phyloP scores from a whole-genome alignment of 2,888 invertebrate species.

The Ophion obscuratus region DNA sequence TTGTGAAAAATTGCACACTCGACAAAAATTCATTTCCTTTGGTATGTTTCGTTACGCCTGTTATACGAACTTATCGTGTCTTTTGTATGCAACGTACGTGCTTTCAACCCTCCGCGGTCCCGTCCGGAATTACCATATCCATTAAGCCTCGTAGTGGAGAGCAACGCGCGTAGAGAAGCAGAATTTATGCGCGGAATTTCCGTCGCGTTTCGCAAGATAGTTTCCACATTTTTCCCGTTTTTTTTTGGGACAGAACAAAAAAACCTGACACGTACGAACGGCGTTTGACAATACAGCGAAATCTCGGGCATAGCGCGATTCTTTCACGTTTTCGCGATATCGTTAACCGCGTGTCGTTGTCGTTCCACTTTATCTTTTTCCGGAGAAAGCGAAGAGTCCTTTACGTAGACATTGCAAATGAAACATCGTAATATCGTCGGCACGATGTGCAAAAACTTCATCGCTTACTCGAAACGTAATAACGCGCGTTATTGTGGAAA shows the following conservation, averaged over 20 bases:
- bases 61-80: constrained; percentile 1
- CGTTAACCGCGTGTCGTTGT: constrained; percentile 4
- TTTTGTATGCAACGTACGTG: constrained; percentile 38
- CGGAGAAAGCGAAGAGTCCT: neutral
- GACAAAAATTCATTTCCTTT: neutral
- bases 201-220: neutral
- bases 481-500: neutral
- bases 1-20: neutral
- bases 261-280: neutral
- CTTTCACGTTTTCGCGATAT: constrained; percentile 1
- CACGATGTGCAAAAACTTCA: neutral
- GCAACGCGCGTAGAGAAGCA: neutral
- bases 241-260: neutral
- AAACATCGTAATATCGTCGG: neutral
- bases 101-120: constrained; percentile 10
- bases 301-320: neutral
- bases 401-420: neutral
- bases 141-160: constrained; percentile 32
- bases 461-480: neutral
- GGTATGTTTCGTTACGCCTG: neutral
- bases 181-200: constrained; percentile 29
- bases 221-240: constrained; percentile 10
- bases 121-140: constrained; percentile 38
- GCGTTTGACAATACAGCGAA: neutral
- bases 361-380: neutral